phyloP scores from a whole-genome alignment of 2,797 vertebrate species.

The Sebastes oblongus region DNA sequence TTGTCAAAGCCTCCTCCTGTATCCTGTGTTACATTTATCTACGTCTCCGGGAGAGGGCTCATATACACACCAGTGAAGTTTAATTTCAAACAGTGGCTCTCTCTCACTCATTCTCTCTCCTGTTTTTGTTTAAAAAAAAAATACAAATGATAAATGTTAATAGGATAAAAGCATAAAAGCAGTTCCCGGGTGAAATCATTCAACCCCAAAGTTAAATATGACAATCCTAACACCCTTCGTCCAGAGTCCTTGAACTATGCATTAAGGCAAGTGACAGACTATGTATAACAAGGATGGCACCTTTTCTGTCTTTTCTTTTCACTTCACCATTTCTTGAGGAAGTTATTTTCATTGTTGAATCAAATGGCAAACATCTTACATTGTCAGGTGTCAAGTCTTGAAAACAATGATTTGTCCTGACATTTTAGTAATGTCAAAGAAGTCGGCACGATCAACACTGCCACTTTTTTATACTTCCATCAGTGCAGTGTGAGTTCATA shows the following conservation, averaged over 20 bases:
- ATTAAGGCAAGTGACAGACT: background rate
- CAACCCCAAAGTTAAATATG: background rate
- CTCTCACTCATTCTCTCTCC: conserved; percentile 20
- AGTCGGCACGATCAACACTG: background rate
- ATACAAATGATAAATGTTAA: conserved; percentile 40
- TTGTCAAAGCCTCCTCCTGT: conserved; percentile 73
- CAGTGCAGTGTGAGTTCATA: background rate
- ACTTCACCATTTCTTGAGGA: background rate
- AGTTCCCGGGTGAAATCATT: conserved; percentile 20
- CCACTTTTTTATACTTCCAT: background rate
- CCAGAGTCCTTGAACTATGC: conserved; percentile 21
- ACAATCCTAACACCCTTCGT: background rate
- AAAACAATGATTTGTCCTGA: conserved; percentile 3
- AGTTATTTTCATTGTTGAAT: background rate
- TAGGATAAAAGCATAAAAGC: background rate
- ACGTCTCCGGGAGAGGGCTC: conserved; percentile 34
- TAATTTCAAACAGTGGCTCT: conserved; percentile 55
- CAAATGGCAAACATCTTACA: background rate
- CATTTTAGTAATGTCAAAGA: background rate
- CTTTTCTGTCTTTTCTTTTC: background rate
- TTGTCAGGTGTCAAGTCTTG: background rate
- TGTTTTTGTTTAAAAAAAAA: conserved; percentile 27
- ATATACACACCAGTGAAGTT: conserved; percentile 37
- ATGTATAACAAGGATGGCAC: background rate
- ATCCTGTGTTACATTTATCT: conserved; percentile 68